Base-by-base conservation (phyloP, 2,888 invertebrate species). In the Drosophila anomalata region DNA sequence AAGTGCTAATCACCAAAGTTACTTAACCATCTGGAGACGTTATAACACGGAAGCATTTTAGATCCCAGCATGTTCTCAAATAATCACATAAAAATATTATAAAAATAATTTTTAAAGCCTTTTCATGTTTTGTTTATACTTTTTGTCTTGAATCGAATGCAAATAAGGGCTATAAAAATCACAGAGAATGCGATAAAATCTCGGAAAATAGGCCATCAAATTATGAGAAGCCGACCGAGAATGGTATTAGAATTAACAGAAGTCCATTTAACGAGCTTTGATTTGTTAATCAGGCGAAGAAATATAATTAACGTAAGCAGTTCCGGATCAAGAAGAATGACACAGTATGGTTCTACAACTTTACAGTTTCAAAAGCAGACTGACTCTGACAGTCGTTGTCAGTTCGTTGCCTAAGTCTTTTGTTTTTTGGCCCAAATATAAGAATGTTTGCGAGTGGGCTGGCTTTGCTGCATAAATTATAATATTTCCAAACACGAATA, bases 391-490 rank as follows among this genome's bases (percentile, higher is more conserved):
- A 11, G 24, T 11, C 29, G 48, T 20, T 26, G 17, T 31, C 52
- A 53, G 58, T 54, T 44, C 48, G 63, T 62, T 78, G 68, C 54
- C 59, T 68, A 60, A 69, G 65, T 73, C 61, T 55, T 63, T 53
- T 65, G 55, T 46, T 58, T 41, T 24, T n/a, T 12, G 33, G 56
- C 57, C 55, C 39, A 36, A 9, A 39, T 63, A 65, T 12, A 5
- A 44, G 44, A 53, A 39, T 63, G 72, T 22, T 20, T 9, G 39
- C 29, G 60, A 51, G 63, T 48, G 24, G 52, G 75, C 67, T 22
- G 39, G n/a, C n/a, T 36, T 24, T 24, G 51, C 50, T 36, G 59
- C 72, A 61, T 79, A 39, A 29, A 53, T 77, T 80, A 86, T 86
- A 83, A 53, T 66, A 86, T 12, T 5, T 36, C 17, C 41, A 42